Base-by-base conservation (phyloP, 1,140 invertebrate genomes). In the Brevipalpus yothersi region DNA sequence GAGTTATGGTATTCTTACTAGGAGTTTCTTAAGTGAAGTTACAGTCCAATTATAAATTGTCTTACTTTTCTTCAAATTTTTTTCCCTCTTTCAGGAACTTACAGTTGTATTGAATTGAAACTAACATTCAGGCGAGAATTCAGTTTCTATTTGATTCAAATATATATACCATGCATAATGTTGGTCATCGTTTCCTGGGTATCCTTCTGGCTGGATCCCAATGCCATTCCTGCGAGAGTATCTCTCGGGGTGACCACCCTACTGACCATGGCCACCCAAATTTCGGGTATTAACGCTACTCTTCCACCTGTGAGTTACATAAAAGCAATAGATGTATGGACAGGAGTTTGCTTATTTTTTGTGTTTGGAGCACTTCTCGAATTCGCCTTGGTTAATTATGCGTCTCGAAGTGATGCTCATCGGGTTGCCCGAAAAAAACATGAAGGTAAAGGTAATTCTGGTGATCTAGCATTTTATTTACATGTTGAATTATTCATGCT, bases 321-420 rank as follows among this genome's bases (percentile, higher is more conserved):
- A 47, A 94, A 94, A 67, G 88, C 91, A 62, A 92, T 95, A 65
- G 91, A 95, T 70, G 89, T 95, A 53, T 95, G 91, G 91, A 95
- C 90, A 54, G 91, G 91, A 41, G 88, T 93, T 15, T 95, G 91
- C 73, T 76, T 94, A 58, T 93, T 88, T 21, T 95, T 95, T 72
- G 91, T 95, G 21, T 95, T 95, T 70, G 88, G 89, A 43, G 90
- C 91, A n/a, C 75, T 95, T 61, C 78, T 95, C 51, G 91, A 95
- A 75, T 95, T 94, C 69, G 91, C 91, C 41, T 77, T 95, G 53
- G 91, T 95, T 59, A 95, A 95, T 74, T 95, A 94, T 72, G 90
- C 90, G 42, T 93, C 88, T 61, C 78, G 90, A 60, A 91, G 86
- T 59, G 90, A 94, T 75, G 80, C 78, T 73, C 84, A 86, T 70